A percentile compares a stretch with the other conserved stretches of the same genome.
These are phyloP conservation scores for Cinclus mexicanus DNA, from an alignment of 2,113 vertebrate genomes.

Conservation along the genomic window DNA sequence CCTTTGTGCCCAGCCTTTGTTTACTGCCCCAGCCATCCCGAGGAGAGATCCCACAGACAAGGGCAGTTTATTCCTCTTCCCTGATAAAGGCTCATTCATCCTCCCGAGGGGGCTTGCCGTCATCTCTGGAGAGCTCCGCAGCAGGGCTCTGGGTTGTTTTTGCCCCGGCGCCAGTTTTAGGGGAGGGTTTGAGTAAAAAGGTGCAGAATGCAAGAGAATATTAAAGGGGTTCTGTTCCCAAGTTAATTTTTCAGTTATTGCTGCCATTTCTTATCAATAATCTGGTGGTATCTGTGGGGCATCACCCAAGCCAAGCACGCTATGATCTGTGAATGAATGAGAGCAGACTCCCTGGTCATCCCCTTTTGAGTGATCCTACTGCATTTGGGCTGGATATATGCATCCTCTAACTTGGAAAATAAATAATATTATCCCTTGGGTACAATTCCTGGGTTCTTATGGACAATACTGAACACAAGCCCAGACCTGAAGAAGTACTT, in stretches of 20 bases:
- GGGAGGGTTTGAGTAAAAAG: background rate
- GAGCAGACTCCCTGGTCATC: background rate
- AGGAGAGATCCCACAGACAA: background rate
- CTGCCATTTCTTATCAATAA: background rate
- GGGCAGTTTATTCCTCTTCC: background rate
- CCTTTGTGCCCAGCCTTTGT: constrained; percentile 31
- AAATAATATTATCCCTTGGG: background rate
- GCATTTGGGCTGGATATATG: background rate
- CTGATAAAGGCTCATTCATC: background rate
- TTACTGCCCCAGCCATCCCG: background rate
- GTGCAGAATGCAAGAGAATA: background rate
- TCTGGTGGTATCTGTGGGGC: background rate
- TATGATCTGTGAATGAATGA: accelerated
- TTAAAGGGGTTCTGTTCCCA: background rate
- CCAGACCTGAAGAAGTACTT: background rate
- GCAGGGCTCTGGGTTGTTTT: background rate
- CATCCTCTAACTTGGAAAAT: background rate
- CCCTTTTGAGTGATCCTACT: background rate
- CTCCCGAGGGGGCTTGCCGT: background rate
- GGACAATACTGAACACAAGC: background rate
- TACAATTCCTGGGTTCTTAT: background rate
- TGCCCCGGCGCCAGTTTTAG: accelerated
- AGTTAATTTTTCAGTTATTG: background rate
- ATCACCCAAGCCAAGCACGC: background rate
- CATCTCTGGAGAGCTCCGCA: background rate